Base-by-base conservation (phyloP, 2,888 invertebrate genomes). In the Sipha maydis region DNA sequence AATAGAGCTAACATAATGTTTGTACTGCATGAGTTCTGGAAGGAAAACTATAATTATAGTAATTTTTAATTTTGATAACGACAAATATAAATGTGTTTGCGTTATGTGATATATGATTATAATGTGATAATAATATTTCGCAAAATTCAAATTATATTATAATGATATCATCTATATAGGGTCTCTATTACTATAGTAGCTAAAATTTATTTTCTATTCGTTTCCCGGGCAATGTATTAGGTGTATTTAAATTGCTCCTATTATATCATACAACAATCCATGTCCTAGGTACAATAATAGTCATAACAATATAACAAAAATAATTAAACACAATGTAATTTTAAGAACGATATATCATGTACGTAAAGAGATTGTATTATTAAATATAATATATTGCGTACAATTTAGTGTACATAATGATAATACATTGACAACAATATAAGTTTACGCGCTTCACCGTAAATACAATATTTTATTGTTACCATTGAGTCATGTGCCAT, bases 21-120 rank as follows among this genome's bases (percentile, higher is more conserved):
- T 28, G 28, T 31, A 28, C 31, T 71, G 31, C 31, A 31, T 28
- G 71, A 71, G 28, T 71, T 71, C 28, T 28, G 14, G 31, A 31
- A 71, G n/a, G 71, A 71, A 31, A 31, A 17, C 14, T 71, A 71
- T 71, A 71, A 71, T 71, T 71, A 71, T 71, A n/a, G 31, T 71
- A 71, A 71, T 28, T 28, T 28, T 31, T 31, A 3, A 28, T 31
- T 31, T 71, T 31, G 0, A 31, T 28, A 31, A 14, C 71, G 17
- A 31, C 4, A 71, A n/a, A 28, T 71, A 31, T 71, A 71, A 71
- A 17, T 71, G 7, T 69, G 28, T 69, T 69, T 69, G 69, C 69
- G 3, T 61, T 69, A 28, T 69, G 69, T 28, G 61, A 7, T 25
- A 69, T 69, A 28, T 28, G 31, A 31, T 71, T 31, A 31, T 31